Conservation (phyloP, 1,140 invertebrate genomes). For the Xylocopa sonorina region DNA sequence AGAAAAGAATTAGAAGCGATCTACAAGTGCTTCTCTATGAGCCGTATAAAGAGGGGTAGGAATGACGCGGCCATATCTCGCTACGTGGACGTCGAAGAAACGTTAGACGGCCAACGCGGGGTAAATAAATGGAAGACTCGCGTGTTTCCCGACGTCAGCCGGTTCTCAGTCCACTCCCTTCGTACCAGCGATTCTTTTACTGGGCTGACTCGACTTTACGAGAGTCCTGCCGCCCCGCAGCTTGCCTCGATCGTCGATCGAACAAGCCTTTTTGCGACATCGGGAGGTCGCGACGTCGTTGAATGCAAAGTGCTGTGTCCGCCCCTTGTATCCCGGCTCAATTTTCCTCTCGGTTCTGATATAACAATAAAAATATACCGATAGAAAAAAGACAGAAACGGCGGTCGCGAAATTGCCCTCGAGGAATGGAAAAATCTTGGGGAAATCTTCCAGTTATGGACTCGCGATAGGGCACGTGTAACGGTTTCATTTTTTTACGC, state of each 20-base stretch:
- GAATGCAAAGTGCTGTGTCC: conserved; percentile 31
- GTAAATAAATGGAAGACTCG: conserved; percentile 43
- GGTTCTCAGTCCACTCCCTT: conserved; percentile 1
- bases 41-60: no score
- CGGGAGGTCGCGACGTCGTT: background rate
- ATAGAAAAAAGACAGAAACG: background rate
- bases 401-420: background rate
- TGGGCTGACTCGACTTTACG: conserved; percentile 17
- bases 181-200: conserved; percentile 29
- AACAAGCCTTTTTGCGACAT: conserved; percentile 31
- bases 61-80: background rate
- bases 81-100: background rate
- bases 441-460: background rate
- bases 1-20: no score
- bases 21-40: no score
- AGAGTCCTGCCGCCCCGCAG: background rate
- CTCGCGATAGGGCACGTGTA: conserved; percentile 2
- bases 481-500: conserved; percentile 18
- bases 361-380: conserved; percentile 36
- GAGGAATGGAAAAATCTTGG: conserved; percentile 13
- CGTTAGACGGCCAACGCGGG: background rate
- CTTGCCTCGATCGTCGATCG: conserved; percentile 25
- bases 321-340: background rate
- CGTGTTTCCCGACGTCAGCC: conserved; percentile 18
- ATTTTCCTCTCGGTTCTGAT: conserved; percentile 21